Evolutionary conservation across 2,888 invertebrate genomes (phyloP), one percentile per base, ranked within the genome.

Genomic region (Odontocerum albicorne): DNA sequence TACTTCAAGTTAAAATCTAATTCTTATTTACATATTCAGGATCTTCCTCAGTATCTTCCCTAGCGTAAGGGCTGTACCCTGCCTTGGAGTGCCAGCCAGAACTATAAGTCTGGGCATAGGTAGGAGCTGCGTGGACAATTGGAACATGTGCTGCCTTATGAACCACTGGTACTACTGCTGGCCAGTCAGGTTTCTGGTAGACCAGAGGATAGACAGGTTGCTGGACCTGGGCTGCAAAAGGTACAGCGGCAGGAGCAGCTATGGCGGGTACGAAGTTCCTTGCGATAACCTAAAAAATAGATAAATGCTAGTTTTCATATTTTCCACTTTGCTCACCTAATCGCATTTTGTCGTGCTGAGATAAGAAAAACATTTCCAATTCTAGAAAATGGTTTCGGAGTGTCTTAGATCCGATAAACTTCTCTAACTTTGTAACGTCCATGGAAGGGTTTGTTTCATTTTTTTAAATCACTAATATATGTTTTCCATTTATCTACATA

Each of bases 161-260:
- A 2, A 55, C 52, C 10, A 60, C 75, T 4, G 74, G 68, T 2
- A 49, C 40, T 0, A 73, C 72, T 8, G 39, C 46, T 0, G 74
- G 71, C 75, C 75, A 43, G 13, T 47, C 47, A 12, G 35, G 35
- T 27, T 42, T 39, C 13, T 53, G 17, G 55, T 49, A 58, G 2
- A 60, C 55, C 2, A 57, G 36, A 16, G 60, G 60, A 19, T 55
- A 52, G 13, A 52, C 56, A 22, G 62, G 62, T n/a, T 57, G 20
- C 36, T 58, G 57, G 22, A 44, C 32, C 32, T 62, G 22, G 19
- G 58, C 53, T 16, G 53, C 45, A 13, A 47, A 50, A 10, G 74
- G 71, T 0, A 73, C 70, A 1, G 74, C 69, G 1, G 73, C 66
- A 0, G 69, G 69, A 1, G 75, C 74, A 1, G 61, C 73, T 73